Percentiles rank a stretch among this genome's conserved stretches.
These are phyloP conservation scores for Seriola rivoliana DNA, from an alignment of 2,113 vertebrate genomes.

Conservation along the genomic window DNA sequence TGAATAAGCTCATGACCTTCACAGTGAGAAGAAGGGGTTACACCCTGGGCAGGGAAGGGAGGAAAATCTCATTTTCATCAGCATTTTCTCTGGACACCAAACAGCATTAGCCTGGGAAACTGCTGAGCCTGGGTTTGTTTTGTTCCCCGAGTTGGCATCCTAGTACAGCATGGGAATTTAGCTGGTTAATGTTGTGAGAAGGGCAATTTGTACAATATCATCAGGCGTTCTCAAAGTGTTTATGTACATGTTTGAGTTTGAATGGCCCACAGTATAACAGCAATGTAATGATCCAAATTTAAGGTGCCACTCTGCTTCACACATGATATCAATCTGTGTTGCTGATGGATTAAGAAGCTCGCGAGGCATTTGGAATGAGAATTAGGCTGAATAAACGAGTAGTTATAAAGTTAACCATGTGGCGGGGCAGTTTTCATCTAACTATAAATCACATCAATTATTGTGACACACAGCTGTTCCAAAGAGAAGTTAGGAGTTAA, in stretches of 20 bases:
- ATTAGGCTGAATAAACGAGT: conserved; percentile 47
- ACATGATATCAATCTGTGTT: conserved; percentile 60
- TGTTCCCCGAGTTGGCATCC: conserved; percentile 65
- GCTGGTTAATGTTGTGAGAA: conserved; percentile 82
- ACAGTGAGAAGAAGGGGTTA: conserved; percentile 59
- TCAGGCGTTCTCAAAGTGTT: conserved; percentile 54
- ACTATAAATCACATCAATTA: conserved; percentile 50
- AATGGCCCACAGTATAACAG: conserved; percentile 35
- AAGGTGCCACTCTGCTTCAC: conserved; percentile 50
- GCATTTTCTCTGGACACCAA: conserved; percentile 75
- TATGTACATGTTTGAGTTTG: conserved; percentile 53
- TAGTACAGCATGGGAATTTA: conserved; percentile 65
- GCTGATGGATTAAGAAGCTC: conserved; percentile 55
- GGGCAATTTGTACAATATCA: conserved; percentile 78
- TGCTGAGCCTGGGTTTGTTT: conserved; percentile 77
- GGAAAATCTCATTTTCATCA: conserved; percentile 74
- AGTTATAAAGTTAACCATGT: conserved; percentile 45
- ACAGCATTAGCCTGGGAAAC: conserved; percentile 67
- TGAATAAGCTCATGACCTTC: conserved; percentile 81
- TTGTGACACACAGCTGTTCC: conserved; percentile 44
- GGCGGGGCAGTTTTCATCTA: conserved; percentile 11
- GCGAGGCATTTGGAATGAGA: conserved; percentile 29
- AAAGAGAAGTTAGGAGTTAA: not conserved
- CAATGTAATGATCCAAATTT: conserved; percentile 39
- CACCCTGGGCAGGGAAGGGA: conserved; percentile 52